Evolutionary conservation across 2,888 invertebrate genomes (phyloP), one percentile per base, ranked within the genome.

Genomic region (Microplitis manilae): DNA sequence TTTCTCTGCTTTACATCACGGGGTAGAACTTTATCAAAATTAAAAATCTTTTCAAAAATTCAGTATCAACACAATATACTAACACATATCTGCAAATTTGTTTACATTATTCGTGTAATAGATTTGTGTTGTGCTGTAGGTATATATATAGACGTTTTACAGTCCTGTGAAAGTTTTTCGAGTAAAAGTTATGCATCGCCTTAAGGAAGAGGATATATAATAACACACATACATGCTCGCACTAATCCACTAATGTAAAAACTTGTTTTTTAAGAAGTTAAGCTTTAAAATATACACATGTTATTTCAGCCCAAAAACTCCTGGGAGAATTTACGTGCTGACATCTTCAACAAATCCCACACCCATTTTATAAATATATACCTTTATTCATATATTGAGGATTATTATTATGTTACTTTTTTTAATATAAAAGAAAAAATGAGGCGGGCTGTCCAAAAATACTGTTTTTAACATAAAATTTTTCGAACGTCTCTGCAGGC

Each of bases 231-330:
- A 2, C 30, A 30, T 13, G 50, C 13, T 50, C 50, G 50, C 50
- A 50, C n/a, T 15, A 40, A 15, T 30, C 39, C 30, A n/a, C 30
- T n/a, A 15, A 68, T 40, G 15, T 40, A 68, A 68, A 41, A 68
- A 68, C 68, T 41, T 13, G 68, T 41, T 68, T 17, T 68, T 41
- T 13, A 41, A 68, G 50, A 68, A 68, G 68, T 68, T 68, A 68
- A 68, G 68, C 40, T 41, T 40, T 68, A 41, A 65, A 5, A 50
- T 15, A 68, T 20, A 68, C 13, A 41, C 50, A 41, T 68, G 50
- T 68, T 41, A 68, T 68, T 20, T 41, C 13, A 68, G 20, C 50
- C 68, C 15, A 68, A 68, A 15, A 40, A 41, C 68, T 30, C 30
- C 30, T 30, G 40, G 40, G 6, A 68, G 15, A 50, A 41, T 68